phyloP scores from a whole-genome alignment of 2,888 invertebrate species.

The Volucella inflata region DNA sequence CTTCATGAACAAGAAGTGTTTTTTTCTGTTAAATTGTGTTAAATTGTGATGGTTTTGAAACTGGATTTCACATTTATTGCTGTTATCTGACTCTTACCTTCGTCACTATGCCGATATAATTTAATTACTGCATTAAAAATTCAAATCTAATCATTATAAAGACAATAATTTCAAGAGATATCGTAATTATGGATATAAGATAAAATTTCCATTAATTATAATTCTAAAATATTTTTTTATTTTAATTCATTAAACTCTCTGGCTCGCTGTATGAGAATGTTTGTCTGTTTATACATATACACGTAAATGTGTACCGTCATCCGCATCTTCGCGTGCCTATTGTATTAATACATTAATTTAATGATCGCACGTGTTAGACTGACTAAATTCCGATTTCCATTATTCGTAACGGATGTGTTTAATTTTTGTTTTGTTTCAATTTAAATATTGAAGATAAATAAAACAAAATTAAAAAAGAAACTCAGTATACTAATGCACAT shows the following conservation, averaged over 20 bases:
- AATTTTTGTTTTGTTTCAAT: constrained; percentile 29
- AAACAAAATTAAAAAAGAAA: constrained; percentile 41
- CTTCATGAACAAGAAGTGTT: constrained; percentile 9
- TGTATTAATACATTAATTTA: constrained; percentile 55
- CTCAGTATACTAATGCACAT: constrained; percentile 28
- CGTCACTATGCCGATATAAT: constrained; percentile 55
- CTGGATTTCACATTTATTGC: constrained; percentile 71
- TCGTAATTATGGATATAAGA: constrained; percentile 74
- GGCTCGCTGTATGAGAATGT: neutral
- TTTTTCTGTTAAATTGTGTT: constrained; percentile 4
- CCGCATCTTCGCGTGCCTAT: constrained; percentile 55
- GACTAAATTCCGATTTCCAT: constrained; percentile 65
- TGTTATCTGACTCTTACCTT: constrained; percentile 22
- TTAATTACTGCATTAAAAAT: constrained; percentile 73
- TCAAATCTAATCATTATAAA: constrained; percentile 68
- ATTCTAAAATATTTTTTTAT: constrained; percentile 69
- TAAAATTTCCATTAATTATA: constrained; percentile 74
- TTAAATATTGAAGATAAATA: constrained; percentile 43
- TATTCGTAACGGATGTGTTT: constrained; percentile 68
- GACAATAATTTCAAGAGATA: constrained; percentile 69
- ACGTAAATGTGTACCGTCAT: constrained; percentile 22
- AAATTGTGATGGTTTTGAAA: constrained; percentile 40
- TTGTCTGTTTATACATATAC: neutral
- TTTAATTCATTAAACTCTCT: constrained; percentile 21
- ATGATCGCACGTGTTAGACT: constrained; percentile 70